These are phyloP conservation scores for Penaeus vannamei DNA, from an alignment of 1,140 invertebrate species.

Conservation along the genomic window DNA sequence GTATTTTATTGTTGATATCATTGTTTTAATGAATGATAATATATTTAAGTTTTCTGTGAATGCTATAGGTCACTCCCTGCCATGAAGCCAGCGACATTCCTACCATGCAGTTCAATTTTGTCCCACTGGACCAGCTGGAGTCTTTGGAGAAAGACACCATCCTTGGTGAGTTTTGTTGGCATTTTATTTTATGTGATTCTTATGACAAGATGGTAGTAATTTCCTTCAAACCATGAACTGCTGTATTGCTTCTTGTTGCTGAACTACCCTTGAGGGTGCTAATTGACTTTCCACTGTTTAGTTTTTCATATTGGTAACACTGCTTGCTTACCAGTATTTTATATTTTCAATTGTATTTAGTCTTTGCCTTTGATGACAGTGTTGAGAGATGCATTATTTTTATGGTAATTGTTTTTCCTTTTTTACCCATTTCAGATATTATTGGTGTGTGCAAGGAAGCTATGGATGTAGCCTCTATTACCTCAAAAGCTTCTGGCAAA, in stretches of 20 bases:
- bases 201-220: not conserved
- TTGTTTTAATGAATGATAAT: not conserved
- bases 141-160: constrained; percentile 78
- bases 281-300: not conserved
- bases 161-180: constrained; percentile 72
- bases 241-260: too few relatives aligned
- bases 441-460: constrained; percentile 89
- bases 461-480: constrained; percentile 82
- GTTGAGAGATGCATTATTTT: too few relatives aligned
- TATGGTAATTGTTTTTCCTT: not conserved
- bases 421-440: constrained; percentile 77
- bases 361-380: too few relatives aligned
- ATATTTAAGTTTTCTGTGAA: not conserved
- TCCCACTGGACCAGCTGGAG: constrained; percentile 83
- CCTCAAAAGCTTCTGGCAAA: constrained; percentile 81
- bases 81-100: constrained; percentile 77
- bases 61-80: constrained; percentile 60
- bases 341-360: too few relatives aligned
- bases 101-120: constrained; percentile 86
- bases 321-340: not conserved
- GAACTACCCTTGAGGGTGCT: too few relatives aligned
- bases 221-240: too few relatives aligned
- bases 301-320: not conserved
- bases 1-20: not conserved
- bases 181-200: not conserved